Percentiles rank a stretch among this genome's conserved stretches.
Conservation (phyloP, 2,113 vertebrate genomes). For the Pollachius pollachius region DNA sequence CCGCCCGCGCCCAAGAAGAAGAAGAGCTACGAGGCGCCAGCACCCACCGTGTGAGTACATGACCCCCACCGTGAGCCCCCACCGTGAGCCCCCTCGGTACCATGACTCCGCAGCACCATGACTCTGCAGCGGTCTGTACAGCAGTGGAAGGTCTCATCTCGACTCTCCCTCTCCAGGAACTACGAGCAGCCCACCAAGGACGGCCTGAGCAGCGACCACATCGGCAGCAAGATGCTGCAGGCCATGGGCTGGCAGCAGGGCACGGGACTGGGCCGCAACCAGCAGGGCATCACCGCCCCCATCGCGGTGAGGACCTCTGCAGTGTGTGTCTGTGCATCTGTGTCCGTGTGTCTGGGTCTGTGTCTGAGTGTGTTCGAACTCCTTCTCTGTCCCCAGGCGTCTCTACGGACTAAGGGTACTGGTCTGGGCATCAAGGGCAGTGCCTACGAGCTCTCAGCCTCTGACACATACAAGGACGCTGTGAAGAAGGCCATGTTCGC, state of each 20-base stretch:
- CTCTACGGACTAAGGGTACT: slow-evolving; percentile 86
- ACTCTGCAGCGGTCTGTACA: too few relatives aligned
- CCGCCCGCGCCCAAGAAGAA: slow-evolving; percentile 90
- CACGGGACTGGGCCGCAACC: slow-evolving; percentile 86
- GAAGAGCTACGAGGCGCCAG: slow-evolving; percentile 78
- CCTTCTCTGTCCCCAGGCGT: slow-evolving; percentile 75
- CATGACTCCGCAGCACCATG: too few relatives aligned
- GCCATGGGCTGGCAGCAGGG: slow-evolving; percentile 97
- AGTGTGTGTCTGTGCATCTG: slow-evolving; percentile 15
- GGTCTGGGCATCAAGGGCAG: slow-evolving; percentile 90
- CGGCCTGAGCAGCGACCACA: slow-evolving; percentile 88
- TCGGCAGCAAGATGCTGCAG: slow-evolving; percentile 93
- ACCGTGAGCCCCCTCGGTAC: not conserved
- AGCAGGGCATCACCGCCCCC: slow-evolving; percentile 90
- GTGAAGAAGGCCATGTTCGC: slow-evolving; percentile 94
- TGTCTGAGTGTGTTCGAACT: slow-evolving; percentile 31
- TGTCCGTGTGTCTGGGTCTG: slow-evolving; percentile 14
- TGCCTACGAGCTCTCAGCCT: slow-evolving; percentile 83
- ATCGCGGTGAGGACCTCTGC: slow-evolving; percentile 77
- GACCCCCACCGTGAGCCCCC: not conserved
- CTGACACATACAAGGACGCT: slow-evolving; percentile 90
- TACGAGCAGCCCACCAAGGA: slow-evolving; percentile 93
- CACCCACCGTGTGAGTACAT: slow-evolving; percentile 38
- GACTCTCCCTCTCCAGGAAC: slow-evolving; percentile 68
- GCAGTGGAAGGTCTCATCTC: too few relatives aligned